phyloP scores from a whole-genome alignment of 1,140 invertebrate species.

The Mercenaria mercenaria region DNA sequence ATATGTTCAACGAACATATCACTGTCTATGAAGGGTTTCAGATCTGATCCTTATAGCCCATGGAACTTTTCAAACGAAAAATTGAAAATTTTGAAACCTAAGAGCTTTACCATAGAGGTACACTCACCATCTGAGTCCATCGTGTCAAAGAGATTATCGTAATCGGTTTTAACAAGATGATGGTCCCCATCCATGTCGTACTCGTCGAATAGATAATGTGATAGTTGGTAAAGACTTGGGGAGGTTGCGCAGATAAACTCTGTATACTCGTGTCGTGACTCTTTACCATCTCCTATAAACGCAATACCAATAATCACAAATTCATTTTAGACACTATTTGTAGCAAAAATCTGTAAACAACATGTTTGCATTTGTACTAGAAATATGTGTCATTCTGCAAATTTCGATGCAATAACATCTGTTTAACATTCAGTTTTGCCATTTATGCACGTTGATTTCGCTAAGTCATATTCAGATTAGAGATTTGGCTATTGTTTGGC shows the following conservation, averaged over 20 bases:
- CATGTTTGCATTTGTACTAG: not conserved
- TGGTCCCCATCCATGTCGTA: slow-evolving; percentile 63
- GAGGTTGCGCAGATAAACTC: slow-evolving; percentile 33
- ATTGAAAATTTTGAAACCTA: not conserved
- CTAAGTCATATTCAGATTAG: too few relatives aligned
- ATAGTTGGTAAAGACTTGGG: slow-evolving; percentile 50
- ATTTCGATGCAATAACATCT: not conserved
- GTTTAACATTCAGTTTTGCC: too few relatives aligned
- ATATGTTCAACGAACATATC: not conserved
- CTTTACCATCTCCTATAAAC: slow-evolving; percentile 57
- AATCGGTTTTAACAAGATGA: slow-evolving; percentile 51
- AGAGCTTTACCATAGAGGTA: not conserved
- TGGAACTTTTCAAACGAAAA: not conserved
- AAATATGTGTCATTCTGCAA: not conserved
- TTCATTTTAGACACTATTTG: too few relatives aligned
- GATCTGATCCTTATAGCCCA: too few relatives aligned
- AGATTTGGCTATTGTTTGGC: too few relatives aligned
- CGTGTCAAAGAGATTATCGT: slow-evolving; percentile 35
- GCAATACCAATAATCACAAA: too few relatives aligned
- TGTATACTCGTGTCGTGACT: slow-evolving; percentile 65
- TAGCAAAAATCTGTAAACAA: not conserved
- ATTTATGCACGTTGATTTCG: too few relatives aligned
- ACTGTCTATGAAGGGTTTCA: not conserved
- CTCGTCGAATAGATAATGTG: slow-evolving; percentile 64
- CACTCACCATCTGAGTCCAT: slow-evolving; percentile 49